Evolutionary conservation across 2,888 invertebrate genomes (phyloP).

Genomic region (Ochropleura plecta): DNA sequence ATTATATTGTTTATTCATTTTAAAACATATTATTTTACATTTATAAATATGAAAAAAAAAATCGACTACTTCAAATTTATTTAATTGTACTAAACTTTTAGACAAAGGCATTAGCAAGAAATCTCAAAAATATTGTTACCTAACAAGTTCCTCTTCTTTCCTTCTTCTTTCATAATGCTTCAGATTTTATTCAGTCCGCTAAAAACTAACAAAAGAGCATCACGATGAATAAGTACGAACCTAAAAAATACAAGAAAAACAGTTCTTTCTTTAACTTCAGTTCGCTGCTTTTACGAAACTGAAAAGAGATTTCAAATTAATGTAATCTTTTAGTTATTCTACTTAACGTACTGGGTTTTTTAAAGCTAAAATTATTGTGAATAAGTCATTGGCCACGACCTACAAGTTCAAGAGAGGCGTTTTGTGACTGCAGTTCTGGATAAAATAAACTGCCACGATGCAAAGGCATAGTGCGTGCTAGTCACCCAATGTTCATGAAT

Average conservation of each 20-base stretch:
- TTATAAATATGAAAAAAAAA: too few species aligned
- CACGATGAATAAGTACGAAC: conserved; percentile 33
- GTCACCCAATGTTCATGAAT: too few species aligned
- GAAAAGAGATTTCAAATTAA: conserved; percentile 26
- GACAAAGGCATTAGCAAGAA: too few species aligned
- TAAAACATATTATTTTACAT: too few species aligned
- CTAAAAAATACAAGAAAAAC: conserved; percentile 19
- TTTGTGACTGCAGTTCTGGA: not conserved
- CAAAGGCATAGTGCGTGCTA: not conserved
- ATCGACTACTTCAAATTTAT: too few species aligned
- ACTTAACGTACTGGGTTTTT: not conserved
- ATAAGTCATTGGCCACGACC: not conserved
- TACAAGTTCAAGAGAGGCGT: not conserved
- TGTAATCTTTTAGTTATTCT: conserved; percentile 26
- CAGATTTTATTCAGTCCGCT: conserved; percentile 6
- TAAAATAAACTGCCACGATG: not conserved
- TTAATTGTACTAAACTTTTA: too few species aligned
- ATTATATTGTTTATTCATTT: too few species aligned
- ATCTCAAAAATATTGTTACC: too few species aligned
- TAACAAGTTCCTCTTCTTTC: too few species aligned
- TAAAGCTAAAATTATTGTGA: conserved; percentile 1
- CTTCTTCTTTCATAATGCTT: not conserved
- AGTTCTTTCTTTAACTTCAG: conserved; percentile 24
- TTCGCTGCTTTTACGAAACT: conserved; percentile 26
- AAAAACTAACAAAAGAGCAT: conserved; percentile 31